Percentiles rank a stretch among this genome's conserved stretches.
Conservation (phyloP, 2,888 invertebrate genomes). For the Marasmarcha lunaedactyla region DNA sequence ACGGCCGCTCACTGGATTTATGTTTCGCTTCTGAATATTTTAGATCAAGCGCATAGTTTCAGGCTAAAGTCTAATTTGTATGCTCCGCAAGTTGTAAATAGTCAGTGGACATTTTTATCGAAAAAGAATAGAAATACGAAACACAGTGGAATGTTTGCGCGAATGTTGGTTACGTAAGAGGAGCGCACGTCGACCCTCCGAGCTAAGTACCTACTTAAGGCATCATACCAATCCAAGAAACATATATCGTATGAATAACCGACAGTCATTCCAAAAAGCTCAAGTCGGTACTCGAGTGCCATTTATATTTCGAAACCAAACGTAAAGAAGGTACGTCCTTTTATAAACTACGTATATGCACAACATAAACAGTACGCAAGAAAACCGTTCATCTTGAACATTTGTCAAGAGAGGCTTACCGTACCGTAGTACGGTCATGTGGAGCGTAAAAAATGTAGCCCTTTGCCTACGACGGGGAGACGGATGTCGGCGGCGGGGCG, state of each 20-base stretch:
- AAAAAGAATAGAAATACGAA: too few species aligned
- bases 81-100: neutral
- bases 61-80: neutral
- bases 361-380: conserved; percentile 54
- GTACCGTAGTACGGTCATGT: conserved; percentile 54
- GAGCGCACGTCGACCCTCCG: too few species aligned
- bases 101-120: too few species aligned
- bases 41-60: neutral
- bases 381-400: conserved; percentile 66
- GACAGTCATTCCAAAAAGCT: conserved; percentile 29
- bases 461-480: conserved; percentile 15
- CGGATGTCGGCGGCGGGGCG: too few species aligned
- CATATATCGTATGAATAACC: conserved; percentile 20
- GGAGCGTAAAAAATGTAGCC: conserved; percentile 38
- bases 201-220: too few species aligned
- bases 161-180: too few species aligned
- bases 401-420: conserved; percentile 65
- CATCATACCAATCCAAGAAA: conserved; percentile 20
- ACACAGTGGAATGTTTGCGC: too few species aligned
- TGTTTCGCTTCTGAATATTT: neutral
- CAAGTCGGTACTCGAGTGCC: conserved; percentile 23
- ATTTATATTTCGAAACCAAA: conserved; percentile 34
- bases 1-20: neutral
- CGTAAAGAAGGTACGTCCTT: conserved; percentile 32
- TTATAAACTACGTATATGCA: conserved; percentile 34